Conservation (phyloP, 2,888 invertebrate genomes). For the Orthosia gracilis region DNA sequence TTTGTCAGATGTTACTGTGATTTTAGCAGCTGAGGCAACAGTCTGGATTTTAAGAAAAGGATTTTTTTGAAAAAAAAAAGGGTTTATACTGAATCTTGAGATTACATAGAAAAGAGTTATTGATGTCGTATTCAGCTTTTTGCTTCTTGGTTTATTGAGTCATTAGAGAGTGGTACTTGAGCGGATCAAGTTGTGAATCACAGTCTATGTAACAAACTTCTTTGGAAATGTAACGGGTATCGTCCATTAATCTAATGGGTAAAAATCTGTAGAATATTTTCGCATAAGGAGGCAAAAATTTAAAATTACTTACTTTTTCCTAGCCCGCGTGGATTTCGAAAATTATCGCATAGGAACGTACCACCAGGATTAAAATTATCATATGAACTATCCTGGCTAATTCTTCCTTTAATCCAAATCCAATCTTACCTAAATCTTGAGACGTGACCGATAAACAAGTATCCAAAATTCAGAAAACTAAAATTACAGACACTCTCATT, state of each 20-base stretch:
- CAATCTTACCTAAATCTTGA: too few relatives aligned
- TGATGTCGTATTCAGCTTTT: slow-evolving; percentile 12
- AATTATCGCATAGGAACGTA: too few relatives aligned
- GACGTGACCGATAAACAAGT: too few relatives aligned
- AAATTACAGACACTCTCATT: too few relatives aligned
- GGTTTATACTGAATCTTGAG: slow-evolving; percentile 2
- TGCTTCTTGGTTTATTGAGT: slow-evolving; percentile 13
- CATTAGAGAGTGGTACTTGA: background rate
- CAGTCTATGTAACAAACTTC: background rate
- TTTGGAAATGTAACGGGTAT: background rate
- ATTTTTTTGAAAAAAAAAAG: background rate
- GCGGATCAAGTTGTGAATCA: background rate
- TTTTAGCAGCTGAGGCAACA: slow-evolving; percentile 29
- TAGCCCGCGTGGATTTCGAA: too few relatives aligned
- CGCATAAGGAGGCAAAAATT: background rate
- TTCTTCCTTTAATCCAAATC: too few relatives aligned
- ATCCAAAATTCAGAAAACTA: too few relatives aligned
- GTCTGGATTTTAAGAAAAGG: slow-evolving; percentile 16
- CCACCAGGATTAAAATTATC: too few relatives aligned
- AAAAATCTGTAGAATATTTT: background rate
- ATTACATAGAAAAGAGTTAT: slow-evolving; percentile 33
- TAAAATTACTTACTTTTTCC: too few relatives aligned
- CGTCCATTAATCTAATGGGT: background rate
- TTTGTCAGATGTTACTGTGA: slow-evolving; percentile 46
- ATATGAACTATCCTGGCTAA: too few relatives aligned